A percentile compares a stretch with the other conserved stretches of the same genome.
Conservation (phyloP, 2,888 invertebrate species). For the Patella pellucida region DNA sequence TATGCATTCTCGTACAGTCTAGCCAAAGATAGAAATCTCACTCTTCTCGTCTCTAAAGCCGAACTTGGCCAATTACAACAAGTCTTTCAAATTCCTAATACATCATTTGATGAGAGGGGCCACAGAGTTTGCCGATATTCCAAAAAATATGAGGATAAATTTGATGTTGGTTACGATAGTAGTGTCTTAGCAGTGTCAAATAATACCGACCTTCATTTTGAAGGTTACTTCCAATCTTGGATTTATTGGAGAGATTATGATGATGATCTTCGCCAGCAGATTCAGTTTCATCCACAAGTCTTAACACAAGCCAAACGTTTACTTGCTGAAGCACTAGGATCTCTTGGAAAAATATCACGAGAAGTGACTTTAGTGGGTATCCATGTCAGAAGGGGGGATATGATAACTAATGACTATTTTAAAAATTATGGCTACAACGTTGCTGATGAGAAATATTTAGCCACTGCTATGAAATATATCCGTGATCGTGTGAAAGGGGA, state of each 20-base stretch:
- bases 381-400: slow-evolving; percentile 22
- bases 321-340: slow-evolving; percentile 5
- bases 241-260: slow-evolving; percentile 16
- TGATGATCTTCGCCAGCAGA: slow-evolving; percentile 11
- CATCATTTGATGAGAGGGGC: background rate
- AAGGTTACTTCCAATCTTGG: slow-evolving; percentile 26
- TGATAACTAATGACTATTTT: slow-evolving; percentile 1
- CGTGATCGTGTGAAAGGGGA: slow-evolving; percentile 9
- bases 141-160: background rate
- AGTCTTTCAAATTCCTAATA: slow-evolving; percentile 14
- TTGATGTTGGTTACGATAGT: slow-evolving; percentile 9
- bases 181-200: slow-evolving; percentile 3
- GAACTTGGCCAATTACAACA: background rate
- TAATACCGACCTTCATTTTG: background rate
- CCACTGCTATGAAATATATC: slow-evolving; percentile 18
- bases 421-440: slow-evolving; percentile 20
- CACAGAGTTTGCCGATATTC: background rate
- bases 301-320: background rate
- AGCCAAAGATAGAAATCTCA: slow-evolving; percentile 17
- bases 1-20: slow-evolving; percentile 20
- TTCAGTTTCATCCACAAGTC: slow-evolving; percentile 16
- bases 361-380: slow-evolving; percentile 14
- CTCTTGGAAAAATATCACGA: background rate
- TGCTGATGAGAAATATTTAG: slow-evolving; percentile 14
- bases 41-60: background rate